phyloP scores from a whole-genome alignment of 2,113 vertebrate species.

The Lamprotornis superbus region DNA sequence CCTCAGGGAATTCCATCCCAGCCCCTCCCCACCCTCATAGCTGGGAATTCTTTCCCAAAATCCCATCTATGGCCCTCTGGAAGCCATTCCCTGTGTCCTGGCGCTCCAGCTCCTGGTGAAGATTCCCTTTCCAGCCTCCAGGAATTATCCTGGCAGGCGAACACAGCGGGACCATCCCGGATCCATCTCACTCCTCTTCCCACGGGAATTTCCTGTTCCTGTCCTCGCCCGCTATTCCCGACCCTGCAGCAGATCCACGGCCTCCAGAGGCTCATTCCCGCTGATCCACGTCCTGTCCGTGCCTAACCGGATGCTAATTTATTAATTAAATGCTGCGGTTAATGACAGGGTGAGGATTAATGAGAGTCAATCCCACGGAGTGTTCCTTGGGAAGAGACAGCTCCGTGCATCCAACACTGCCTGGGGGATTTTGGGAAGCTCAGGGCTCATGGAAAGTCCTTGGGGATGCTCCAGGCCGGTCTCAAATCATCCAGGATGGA shows the following conservation, averaged over 20 bases:
- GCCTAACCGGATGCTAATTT: constrained; percentile 34
- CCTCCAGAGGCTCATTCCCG: neutral
- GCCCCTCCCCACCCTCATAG: too few relatives aligned
- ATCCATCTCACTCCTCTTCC: neutral
- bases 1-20: neutral
- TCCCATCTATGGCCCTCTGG: neutral
- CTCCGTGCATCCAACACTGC: fast-evolving
- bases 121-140: neutral
- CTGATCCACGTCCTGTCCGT: neutral
- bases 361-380: neutral
- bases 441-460: fast-evolving
- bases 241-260: neutral
- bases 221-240: fast-evolving
- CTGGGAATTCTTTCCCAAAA: neutral
- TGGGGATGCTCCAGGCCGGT: neutral
- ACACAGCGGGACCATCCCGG: fast-evolving
- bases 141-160: neutral
- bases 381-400: neutral
- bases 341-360: neutral
- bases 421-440: neutral
- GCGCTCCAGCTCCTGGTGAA: neutral
- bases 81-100: neutral
- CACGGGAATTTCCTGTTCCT: fast-evolving
- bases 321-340: neutral
- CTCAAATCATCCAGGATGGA: neutral